Base-by-base conservation (phyloP, 2,113 vertebrate species). In the Otolemur garnettii region DNA sequence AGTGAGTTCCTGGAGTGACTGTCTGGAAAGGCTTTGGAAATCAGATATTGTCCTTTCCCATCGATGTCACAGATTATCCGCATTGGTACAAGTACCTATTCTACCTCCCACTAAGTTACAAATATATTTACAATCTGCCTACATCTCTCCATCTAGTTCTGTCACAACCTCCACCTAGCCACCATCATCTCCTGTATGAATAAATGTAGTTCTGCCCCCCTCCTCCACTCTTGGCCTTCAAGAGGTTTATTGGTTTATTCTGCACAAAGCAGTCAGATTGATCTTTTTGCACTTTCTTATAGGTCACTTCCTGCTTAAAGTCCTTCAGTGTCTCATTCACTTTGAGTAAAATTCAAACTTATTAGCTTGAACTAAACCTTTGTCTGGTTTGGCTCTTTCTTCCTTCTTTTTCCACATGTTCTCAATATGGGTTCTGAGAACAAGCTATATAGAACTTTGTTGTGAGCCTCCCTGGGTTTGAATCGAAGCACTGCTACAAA, bases 271-370 rank as follows among this genome's bases (percentile, higher is more conserved):
- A n/a, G 28, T n/a, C 60, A 59, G 50, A 22, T 17, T 19, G 71
- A 62, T 55, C 80, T 26, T 87, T 55, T 21, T 84, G 59, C 78
- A 53, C 50, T 57, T 35, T 91, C 77, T 94, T 68, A 72, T 42
- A 35, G 64, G 21, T 78, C 57, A 55, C 79, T 78, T 35, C 21
- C 28, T 78, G 30, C 62, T 93, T 83, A 94, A 88, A 60, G 72
- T 57, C 45, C 18, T 82, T 66, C 59, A 33, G 19, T 60, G 75
- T 87, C 90, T 84, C n/a, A 38, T 91, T 84, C 72, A 72, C 33
- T 60, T 68, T 55, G 77, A 94, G 53, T 87, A 88, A 75, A 96
- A 83, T 57, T 80, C 42, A 55, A 22, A 75, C 68, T 57, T 55
- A 24, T 57, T 74, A 50, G 38, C 22, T 86, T 88, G 85, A 88